Evolutionary conservation across 1,140 invertebrate genomes (phyloP).

Genomic region (Leptopilina clavipes): DNA sequence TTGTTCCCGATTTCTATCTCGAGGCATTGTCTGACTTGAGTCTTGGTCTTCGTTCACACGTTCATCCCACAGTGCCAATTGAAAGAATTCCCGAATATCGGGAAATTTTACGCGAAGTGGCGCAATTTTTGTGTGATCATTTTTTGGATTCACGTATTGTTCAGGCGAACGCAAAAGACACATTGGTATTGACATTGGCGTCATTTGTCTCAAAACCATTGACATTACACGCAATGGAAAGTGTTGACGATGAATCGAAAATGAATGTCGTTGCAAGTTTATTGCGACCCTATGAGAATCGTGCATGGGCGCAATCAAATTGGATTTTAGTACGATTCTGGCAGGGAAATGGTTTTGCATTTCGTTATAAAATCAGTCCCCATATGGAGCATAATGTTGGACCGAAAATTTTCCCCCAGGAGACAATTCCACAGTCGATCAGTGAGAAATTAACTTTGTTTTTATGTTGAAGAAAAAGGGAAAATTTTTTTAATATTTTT

Average conservation of each 20-base stretch:
- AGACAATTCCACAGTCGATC: slow-evolving; percentile 71
- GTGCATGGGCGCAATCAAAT: slow-evolving; percentile 91
- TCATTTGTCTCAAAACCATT: slow-evolving; percentile 79
- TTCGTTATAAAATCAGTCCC: slow-evolving; percentile 81
- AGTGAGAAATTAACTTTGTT: slow-evolving; percentile 64
- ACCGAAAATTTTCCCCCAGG: slow-evolving; percentile 70
- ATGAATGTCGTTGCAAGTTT: slow-evolving; percentile 80
- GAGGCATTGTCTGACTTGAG: slow-evolving; percentile 83
- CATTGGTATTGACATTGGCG: slow-evolving; percentile 85
- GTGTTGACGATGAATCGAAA: slow-evolving; percentile 73
- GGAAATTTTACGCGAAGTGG: slow-evolving; percentile 78
- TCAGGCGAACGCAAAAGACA: slow-evolving; percentile 84
- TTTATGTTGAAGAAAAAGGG: too few species aligned
- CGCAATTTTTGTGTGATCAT: slow-evolving; percentile 84
- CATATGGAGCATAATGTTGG: slow-evolving; percentile 76
- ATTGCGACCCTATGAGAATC: slow-evolving; percentile 86
- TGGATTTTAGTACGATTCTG: slow-evolving; percentile 90
- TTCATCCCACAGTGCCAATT: slow-evolving; percentile 80
- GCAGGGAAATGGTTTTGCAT: slow-evolving; percentile 89
- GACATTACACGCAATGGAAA: slow-evolving; percentile 80
- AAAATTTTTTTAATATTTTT: too few species aligned
- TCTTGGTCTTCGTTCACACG: slow-evolving; percentile 77
- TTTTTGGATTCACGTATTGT: slow-evolving; percentile 86
- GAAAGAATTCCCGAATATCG: slow-evolving; percentile 76
- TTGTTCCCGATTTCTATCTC: slow-evolving; percentile 89